These are phyloP conservation scores for Ennomos fuscantarius DNA, from an alignment of 2,888 invertebrate species.

Conservation along the genomic window DNA sequence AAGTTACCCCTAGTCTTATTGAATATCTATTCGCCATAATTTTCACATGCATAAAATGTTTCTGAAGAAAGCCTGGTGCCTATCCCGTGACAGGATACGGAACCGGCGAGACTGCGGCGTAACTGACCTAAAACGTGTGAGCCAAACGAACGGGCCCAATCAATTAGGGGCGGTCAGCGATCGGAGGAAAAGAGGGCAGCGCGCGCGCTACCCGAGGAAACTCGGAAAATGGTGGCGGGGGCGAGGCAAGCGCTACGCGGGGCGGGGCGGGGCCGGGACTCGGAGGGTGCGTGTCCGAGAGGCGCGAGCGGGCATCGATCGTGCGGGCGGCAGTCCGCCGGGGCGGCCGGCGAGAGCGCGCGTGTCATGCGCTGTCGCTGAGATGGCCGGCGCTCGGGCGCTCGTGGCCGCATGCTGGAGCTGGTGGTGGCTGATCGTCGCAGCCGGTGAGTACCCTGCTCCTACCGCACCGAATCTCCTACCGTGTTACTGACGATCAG, in stretches of 20 bases:
- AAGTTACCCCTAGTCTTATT: too few relatives aligned
- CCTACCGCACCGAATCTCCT: constrained; percentile 21
- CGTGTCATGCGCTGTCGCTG: constrained; percentile 83
- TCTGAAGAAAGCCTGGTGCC: too few relatives aligned
- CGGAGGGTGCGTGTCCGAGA: constrained; percentile 74
- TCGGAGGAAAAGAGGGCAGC: constrained; percentile 83
- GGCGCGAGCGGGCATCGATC: constrained; percentile 74
- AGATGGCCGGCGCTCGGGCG: constrained; percentile 85
- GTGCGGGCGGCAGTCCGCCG: constrained; percentile 76
- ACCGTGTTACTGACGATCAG: constrained; percentile 52
- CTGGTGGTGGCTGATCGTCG: constrained; percentile 83
- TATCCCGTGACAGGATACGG: constrained; percentile 7
- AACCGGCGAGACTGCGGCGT: constrained; percentile 40
- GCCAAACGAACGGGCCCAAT: constrained; percentile 79
- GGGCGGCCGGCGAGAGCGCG: constrained; percentile 84
- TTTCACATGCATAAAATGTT: too few relatives aligned
- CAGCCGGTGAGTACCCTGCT: constrained; percentile 78
- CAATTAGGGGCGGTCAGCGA: constrained; percentile 85
- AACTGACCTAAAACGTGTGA: constrained; percentile 82
- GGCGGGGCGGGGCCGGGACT: constrained; percentile 65
- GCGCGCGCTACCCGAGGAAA: constrained; percentile 85
- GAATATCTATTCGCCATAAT: too few relatives aligned
- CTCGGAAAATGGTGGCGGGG: constrained; percentile 77
- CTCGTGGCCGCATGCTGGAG: constrained; percentile 83
- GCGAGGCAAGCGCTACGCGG: constrained; percentile 46